A percentile compares a stretch with the other conserved stretches of the same genome.
Conservation (phyloP, 2,797 vertebrate species). For the Premnoplex brunnescens region DNA sequence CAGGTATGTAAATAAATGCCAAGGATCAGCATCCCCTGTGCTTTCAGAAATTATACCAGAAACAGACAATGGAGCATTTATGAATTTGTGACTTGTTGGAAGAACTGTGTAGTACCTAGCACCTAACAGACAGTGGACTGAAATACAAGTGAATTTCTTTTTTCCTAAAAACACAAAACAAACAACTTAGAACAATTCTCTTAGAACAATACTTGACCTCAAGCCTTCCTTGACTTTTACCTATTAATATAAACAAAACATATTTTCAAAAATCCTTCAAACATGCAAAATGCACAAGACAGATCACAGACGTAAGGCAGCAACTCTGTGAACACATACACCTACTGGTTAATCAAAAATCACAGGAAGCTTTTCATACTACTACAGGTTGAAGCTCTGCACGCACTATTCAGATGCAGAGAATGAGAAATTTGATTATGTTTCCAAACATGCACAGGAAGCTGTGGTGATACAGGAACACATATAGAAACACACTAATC, state of each 20-base stretch:
- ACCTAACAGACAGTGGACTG: not conserved
- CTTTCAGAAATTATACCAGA: not conserved
- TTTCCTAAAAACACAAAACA: not conserved
- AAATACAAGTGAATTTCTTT: not conserved
- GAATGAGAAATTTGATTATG: not conserved
- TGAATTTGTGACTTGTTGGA: not conserved
- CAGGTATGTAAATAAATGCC: not conserved
- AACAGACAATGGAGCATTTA: not conserved
- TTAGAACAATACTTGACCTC: not conserved
- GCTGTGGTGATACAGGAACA: not conserved
- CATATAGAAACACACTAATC: not conserved
- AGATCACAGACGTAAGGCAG: not conserved
- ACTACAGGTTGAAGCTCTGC: not conserved
- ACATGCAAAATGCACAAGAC: not conserved
- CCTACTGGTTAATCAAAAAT: not conserved
- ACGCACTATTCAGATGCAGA: not conserved
- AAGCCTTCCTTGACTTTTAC: not conserved
- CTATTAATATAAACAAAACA: not conserved
- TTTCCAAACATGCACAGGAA: not conserved
- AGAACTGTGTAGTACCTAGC: not conserved
- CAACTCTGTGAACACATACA: not conserved
- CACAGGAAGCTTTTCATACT: not conserved
- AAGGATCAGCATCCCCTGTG: not conserved
- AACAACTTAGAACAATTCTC: not conserved
- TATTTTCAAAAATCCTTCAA: not conserved